A percentile compares a stretch with the other conserved stretches of the same genome.
Evolutionary conservation across 1,140 invertebrate species (phyloP).

Genomic region (Heterodera carotae): DNA sequence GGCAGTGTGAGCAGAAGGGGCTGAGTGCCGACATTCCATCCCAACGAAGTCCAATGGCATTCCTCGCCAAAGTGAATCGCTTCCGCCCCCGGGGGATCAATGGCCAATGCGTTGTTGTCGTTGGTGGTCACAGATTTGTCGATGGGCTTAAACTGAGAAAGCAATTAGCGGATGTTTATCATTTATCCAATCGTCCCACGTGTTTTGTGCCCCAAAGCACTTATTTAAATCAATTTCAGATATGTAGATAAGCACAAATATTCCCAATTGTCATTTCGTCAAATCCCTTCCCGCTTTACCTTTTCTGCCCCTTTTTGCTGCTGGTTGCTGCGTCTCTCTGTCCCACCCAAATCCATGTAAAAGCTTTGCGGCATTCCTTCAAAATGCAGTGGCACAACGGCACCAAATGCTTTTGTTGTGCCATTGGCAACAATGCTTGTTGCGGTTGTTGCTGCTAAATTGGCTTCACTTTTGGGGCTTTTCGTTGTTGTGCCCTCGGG

Average conservation of each 20-base stretch:
- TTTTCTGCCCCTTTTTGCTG: neutral
- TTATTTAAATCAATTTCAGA: too few relatives aligned
- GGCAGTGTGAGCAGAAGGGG: slow-evolving; percentile 59
- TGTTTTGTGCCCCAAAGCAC: too few relatives aligned
- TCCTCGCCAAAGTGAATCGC: neutral
- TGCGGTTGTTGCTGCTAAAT: neutral
- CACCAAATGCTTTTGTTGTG: neutral
- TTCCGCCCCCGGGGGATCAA: neutral
- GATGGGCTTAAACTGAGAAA: neutral
- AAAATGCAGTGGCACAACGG: neutral
- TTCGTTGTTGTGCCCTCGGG: neutral
- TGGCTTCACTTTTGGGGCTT: neutral
- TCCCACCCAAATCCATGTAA: neutral
- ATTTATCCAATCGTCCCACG: too few relatives aligned
- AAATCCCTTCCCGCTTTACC: too few relatives aligned
- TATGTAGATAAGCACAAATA: too few relatives aligned
- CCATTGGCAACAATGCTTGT: neutral
- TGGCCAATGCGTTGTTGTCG: neutral
- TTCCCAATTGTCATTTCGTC: too few relatives aligned
- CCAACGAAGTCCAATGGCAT: slow-evolving; percentile 37
- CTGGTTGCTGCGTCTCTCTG: neutral
- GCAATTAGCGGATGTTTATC: too few relatives aligned
- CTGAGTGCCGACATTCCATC: slow-evolving; percentile 61
- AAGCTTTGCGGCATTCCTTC: neutral
- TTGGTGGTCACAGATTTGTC: slow-evolving; percentile 13